Evolutionary conservation across 2,888 invertebrate species (phyloP), one percentile per base, ranked within the genome.

Genomic region (Scrobipalpa costella): DNA sequence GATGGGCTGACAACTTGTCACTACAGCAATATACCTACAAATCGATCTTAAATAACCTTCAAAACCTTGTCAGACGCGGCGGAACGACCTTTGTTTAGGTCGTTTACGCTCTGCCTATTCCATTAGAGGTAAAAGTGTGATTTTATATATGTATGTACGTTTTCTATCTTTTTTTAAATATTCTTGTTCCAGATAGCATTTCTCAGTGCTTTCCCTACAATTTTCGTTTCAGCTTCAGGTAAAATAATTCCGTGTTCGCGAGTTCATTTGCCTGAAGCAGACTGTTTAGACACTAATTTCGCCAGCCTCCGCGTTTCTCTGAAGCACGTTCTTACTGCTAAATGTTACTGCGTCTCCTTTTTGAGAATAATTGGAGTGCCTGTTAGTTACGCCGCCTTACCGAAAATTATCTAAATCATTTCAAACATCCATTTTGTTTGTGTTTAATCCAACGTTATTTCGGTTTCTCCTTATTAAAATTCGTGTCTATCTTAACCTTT

Each of bases 321-420:
- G 57, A 70, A 72, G 72, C 75, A 76, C 74, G 73, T 76, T 76
- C 69, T 74, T 71, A 67, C 73, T 75, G 65, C 68, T 68, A 73
- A 79, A 76, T 70, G 69, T 73, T 74, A 72, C 71, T 73, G 69
- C 75, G 73, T 71, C 69, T 73, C 71, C 50, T 21, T 33, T 44
- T 81, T 76, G 68, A 81, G 77, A 80, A 82, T 84, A 85, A 86
- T 86, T 87, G 82, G 80, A 84, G 82, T 77, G 77, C 70, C 72
- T 73, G 72, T 58, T 59, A 74, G 71, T 77, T 77, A 76, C 73
- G 74, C 71, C 71, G 73, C 70, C 73, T 75, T 80, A 81, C 75
- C 73, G 70, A 72, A 73, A 74, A 75, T 77, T 62, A 57, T 65
- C 15, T 60, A 49, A 49, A 49, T 60, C 33, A 49, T 59, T 59